Percentiles rank a stretch among this genome's conserved stretches.
These are phyloP conservation scores for Aphelenchoides avenae DNA, from an alignment of 1,140 invertebrate species.

Conservation along the genomic window DNA sequence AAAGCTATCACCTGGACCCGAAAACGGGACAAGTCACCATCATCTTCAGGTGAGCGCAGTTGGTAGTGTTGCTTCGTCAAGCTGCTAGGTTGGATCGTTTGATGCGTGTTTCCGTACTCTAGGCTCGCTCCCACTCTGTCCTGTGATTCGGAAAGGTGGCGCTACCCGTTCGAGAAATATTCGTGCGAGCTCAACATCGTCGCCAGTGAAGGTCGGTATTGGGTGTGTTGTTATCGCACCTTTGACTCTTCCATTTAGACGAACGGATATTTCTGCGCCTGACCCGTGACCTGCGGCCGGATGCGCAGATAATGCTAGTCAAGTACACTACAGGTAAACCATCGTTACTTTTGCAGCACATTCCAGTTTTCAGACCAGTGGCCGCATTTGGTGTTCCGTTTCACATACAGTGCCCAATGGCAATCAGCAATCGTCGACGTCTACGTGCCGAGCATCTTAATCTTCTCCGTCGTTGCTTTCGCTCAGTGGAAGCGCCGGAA, in stretches of 20 bases:
- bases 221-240: background rate
- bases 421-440: constrained; percentile 23
- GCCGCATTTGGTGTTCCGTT: constrained; percentile 30
- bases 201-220: constrained; percentile 26
- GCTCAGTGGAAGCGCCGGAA: constrained; percentile 47
- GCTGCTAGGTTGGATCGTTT: too few species aligned
- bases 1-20: constrained; percentile 33
- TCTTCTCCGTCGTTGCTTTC: constrained; percentile 39
- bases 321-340: constrained; percentile 15
- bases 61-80: background rate
- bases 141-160: constrained; percentile 30
- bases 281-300: constrained; percentile 32
- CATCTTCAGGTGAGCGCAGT: constrained; percentile 27
- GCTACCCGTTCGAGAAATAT: constrained; percentile 39
- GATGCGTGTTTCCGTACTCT: too few species aligned
- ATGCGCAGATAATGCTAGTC: constrained; percentile 18
- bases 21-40: constrained; percentile 46
- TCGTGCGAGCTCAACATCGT: constrained; percentile 22
- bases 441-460: constrained; percentile 36
- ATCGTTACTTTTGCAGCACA: constrained; percentile 1
- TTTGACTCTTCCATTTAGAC: constrained; percentile 23
- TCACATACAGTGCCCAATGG: constrained; percentile 29
- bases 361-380: constrained; percentile 35
- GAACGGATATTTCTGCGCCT: constrained; percentile 36
- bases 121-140: constrained; percentile 19